phyloP scores from a whole-genome alignment of 2,888 invertebrate species.

The Chymomyza amoena region DNA sequence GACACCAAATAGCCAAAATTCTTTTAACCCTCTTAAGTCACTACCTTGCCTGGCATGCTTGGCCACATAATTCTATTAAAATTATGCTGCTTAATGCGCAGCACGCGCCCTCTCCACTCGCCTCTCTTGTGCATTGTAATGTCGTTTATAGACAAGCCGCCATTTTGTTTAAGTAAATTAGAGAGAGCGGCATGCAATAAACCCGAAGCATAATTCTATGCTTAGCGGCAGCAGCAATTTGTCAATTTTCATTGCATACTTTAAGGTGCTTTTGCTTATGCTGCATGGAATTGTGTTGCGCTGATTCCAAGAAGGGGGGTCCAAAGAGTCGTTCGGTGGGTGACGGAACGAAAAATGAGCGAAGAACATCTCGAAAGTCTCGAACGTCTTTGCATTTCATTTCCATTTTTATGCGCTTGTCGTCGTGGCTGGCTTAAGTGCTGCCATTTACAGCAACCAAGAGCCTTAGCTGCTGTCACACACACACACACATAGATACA shows the following conservation, averaged over 20 bases:
- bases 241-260: slow-evolving; percentile 60
- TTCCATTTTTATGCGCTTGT: slow-evolving; percentile 72
- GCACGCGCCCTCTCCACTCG: neutral
- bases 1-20: too few species aligned
- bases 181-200: slow-evolving; percentile 49
- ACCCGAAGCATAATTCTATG: slow-evolving; percentile 58
- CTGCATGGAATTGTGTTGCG: neutral
- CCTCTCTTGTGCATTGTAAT: neutral
- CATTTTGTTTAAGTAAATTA: slow-evolving; percentile 48
- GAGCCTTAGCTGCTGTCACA: slow-evolving; percentile 56
- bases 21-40: too few species aligned
- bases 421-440: slow-evolving; percentile 60
- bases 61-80: neutral
- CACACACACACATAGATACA: slow-evolving; percentile 3
- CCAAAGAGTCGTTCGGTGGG: neutral
- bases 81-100: neutral
- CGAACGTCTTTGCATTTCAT: slow-evolving; percentile 56
- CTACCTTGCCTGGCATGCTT: too few species aligned
- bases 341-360: slow-evolving; percentile 30
- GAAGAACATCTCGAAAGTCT: slow-evolving; percentile 27
- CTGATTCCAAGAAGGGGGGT: neutral
- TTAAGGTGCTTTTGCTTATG: neutral
- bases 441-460: slow-evolving; percentile 66
- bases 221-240: slow-evolving; percentile 51
- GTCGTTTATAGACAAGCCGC: slow-evolving; percentile 58